phyloP scores from a whole-genome alignment of 2,113 vertebrate genomes.

The human region DNA sequence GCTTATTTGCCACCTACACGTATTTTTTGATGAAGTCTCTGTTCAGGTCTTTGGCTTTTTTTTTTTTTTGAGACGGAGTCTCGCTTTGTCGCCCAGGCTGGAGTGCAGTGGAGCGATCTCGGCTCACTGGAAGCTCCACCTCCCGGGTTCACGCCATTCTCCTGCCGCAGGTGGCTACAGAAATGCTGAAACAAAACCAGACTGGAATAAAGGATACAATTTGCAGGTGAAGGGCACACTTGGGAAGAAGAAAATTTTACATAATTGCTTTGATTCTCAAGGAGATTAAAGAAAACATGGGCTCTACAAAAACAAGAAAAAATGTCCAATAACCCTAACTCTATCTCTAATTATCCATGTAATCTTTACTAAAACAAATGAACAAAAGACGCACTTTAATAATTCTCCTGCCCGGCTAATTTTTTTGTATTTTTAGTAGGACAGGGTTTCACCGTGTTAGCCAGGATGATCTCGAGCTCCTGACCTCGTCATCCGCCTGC shows the following conservation, averaged over 20 bases:
- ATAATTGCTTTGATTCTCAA: conserved; percentile 36
- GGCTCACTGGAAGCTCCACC: too few species aligned
- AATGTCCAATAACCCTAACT: not conserved
- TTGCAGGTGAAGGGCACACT: not conserved
- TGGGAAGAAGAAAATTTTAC: conserved; percentile 38
- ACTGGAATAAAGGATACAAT: conserved; percentile 1
- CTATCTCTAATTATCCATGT: not conserved
- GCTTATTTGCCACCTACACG: not conserved
- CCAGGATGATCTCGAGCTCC: too few species aligned
- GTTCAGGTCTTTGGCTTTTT: not conserved
- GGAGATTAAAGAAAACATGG: conserved; percentile 8
- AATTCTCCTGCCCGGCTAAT: too few species aligned
- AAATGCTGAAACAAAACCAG: not conserved
- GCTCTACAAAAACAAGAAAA: conserved; percentile 3
- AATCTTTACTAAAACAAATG: not conserved
- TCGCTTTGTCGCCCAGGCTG: too few species aligned
- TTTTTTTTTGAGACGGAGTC: too few species aligned
- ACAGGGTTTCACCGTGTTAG: too few species aligned
- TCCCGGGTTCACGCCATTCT: too few species aligned
- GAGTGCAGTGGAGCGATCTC: too few species aligned
- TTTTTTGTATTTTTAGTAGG: too few species aligned
- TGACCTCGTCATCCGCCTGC: too few species aligned
- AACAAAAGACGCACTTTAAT: too few species aligned
- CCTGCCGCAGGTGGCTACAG: too few species aligned
- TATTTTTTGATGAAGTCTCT: not conserved